Evolutionary conservation across 2,797 vertebrate species (phyloP).

Genomic region (Lacerta viridis): DNA sequence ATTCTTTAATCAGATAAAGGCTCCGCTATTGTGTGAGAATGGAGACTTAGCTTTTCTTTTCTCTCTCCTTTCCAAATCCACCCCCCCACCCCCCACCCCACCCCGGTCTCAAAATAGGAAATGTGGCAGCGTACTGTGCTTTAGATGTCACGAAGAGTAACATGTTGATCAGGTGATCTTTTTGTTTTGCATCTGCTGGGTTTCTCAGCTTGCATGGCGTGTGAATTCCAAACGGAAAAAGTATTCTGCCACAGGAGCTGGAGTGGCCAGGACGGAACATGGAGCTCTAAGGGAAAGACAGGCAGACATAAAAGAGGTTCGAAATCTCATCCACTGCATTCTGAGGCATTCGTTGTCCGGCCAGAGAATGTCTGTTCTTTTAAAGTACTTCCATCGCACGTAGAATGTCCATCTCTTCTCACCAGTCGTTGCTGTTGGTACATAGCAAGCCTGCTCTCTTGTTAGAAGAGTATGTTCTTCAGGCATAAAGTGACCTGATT

Average conservation of each 20-base stretch:
- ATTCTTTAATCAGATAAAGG: slow-evolving; percentile 40
- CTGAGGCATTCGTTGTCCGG: no score
- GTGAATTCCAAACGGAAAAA: not conserved
- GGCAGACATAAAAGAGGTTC: not conserved
- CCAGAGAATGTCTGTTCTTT: not conserved
- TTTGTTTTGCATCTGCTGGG: not conserved
- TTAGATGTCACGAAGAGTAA: slow-evolving; percentile 8
- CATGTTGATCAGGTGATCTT: slow-evolving; percentile 21
- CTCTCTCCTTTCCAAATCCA: no score
- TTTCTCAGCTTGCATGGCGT: not conserved
- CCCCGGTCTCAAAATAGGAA: not conserved
- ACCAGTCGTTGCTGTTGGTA: no score
- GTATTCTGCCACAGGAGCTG: not conserved
- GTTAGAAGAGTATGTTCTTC: no score
- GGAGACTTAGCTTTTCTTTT: not conserved
- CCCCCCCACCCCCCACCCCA: no score
- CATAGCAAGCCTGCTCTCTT: no score
- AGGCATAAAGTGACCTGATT: no score
- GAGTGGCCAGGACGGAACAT: not conserved
- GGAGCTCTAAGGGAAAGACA: not conserved
- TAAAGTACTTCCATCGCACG: not conserved
- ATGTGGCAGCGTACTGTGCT: not conserved
- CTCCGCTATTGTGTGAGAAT: slow-evolving; percentile 14
- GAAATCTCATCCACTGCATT: no score
- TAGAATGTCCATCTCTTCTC: not conserved